Percentiles rank a stretch among this genome's conserved stretches.
Conservation (phyloP, 2,888 invertebrate species). For the Eilema griseolum region DNA sequence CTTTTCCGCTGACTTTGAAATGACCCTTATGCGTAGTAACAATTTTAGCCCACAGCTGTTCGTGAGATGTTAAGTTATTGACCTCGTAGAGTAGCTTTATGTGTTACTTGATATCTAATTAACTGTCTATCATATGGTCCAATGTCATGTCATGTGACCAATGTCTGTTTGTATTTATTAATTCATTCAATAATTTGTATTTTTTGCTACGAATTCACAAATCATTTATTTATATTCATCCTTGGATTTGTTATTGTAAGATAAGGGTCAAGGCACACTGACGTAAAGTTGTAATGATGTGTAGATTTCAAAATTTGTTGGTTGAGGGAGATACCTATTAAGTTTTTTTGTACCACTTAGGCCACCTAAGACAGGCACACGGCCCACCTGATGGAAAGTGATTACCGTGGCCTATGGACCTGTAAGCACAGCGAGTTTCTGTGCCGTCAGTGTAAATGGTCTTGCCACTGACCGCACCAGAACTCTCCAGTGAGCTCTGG, state of each 20-base stretch:
- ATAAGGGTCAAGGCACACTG: not conserved
- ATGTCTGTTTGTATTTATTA: not conserved
- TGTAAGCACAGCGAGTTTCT: no score
- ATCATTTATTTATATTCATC: not conserved
- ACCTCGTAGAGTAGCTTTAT: not conserved
- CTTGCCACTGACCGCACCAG: no score
- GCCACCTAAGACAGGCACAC: no score
- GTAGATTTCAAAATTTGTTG: no score
- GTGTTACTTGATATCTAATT: not conserved
- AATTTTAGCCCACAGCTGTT: not conserved
- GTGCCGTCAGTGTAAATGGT: no score
- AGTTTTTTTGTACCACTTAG: no score
- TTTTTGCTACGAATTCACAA: not conserved
- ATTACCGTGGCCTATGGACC: no score
- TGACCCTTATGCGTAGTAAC: no score
- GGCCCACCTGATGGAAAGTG: no score
- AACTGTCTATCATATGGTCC: not conserved
- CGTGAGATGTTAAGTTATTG: not conserved
- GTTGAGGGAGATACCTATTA: no score
- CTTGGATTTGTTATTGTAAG: not conserved
- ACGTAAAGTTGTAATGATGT: not conserved
- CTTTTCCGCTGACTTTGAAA: no score
- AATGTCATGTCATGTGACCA: not conserved
- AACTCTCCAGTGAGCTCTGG: no score
- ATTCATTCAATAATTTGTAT: not conserved